Percentiles rank a stretch among this genome's conserved stretches.
Conservation (phyloP, 2,797 vertebrate species). For the Hydrolagus colliei region DNA sequence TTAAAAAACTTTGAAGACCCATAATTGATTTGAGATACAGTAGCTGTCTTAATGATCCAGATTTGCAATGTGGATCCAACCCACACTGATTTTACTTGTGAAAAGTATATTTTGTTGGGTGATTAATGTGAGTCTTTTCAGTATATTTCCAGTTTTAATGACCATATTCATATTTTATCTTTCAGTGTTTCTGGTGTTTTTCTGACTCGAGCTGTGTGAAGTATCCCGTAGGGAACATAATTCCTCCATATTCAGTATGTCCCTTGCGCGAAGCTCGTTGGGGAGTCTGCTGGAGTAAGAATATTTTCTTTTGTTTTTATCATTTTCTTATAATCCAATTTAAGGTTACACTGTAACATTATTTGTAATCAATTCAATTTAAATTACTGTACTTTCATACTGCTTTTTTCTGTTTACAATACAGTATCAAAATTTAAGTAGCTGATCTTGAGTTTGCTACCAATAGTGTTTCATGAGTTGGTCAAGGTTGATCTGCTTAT, state of each 20-base stretch:
- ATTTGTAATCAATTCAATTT: slow-evolving; percentile 35
- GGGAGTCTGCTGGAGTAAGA: slow-evolving; percentile 77
- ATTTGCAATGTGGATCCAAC: not conserved
- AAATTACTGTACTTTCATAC: slow-evolving; percentile 10
- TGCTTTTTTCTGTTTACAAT: slow-evolving; percentile 11
- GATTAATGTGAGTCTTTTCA: not conserved
- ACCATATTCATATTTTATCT: slow-evolving; percentile 37
- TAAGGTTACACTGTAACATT: slow-evolving; percentile 42
- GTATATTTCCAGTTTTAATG: not conserved
- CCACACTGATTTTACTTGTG: not conserved
- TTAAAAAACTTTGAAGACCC: not conserved
- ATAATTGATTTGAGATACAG: not conserved
- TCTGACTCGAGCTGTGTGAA: slow-evolving; percentile 63
- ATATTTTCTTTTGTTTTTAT: slow-evolving; percentile 32
- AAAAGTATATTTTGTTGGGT: not conserved
- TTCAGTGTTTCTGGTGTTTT: slow-evolving; percentile 82
- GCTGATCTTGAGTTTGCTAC: too few relatives aligned
- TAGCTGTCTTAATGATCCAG: not conserved
- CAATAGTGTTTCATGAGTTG: too few relatives aligned
- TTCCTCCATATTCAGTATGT: slow-evolving; percentile 65
- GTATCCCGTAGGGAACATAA: slow-evolving; percentile 69
- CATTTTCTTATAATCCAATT: slow-evolving; percentile 32
- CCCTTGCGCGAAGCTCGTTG: slow-evolving; percentile 64
- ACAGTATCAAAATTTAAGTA: not conserved
- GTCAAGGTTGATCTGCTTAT: too few relatives aligned